phyloP scores from a whole-genome alignment of 2,888 invertebrate genomes.

The Dinocampus coccinellae region DNA sequence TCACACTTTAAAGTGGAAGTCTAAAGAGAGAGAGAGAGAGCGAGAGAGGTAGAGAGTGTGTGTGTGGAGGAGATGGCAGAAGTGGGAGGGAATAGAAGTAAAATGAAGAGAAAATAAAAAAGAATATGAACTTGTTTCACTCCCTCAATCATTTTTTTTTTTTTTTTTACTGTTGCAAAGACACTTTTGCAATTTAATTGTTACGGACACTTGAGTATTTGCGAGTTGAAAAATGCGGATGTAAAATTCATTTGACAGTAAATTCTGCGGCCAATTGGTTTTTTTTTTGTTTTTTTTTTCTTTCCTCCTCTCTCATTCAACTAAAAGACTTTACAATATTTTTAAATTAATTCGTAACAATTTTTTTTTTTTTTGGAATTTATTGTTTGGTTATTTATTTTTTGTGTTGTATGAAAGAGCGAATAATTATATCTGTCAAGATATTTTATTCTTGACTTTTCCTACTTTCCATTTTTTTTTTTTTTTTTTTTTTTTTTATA shows the following conservation, averaged over 20 bases:
- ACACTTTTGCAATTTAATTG: conserved; percentile 34
- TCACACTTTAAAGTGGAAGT: conserved; percentile 20
- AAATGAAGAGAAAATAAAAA: neutral
- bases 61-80: too few species aligned
- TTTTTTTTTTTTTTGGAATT: neutral
- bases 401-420: neutral
- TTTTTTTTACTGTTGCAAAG: conserved; percentile 15
- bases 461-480: neutral
- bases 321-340: too few species aligned
- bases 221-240: conserved; percentile 32
- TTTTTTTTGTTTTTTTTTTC: neutral
- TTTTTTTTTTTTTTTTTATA: neutral
- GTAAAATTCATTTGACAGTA: conserved; percentile 19
- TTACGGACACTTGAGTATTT: conserved; percentile 27
- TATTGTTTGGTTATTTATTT: neutral
- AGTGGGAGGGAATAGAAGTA: neutral
- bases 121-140: conserved; percentile 1
- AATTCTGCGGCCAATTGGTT: conserved; percentile 23
- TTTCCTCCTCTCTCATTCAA: neutral
- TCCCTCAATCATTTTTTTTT: conserved; percentile 4
- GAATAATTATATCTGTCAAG: neutral
- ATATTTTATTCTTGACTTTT: neutral
- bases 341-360: too few species aligned
- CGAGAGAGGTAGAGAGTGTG: too few species aligned
- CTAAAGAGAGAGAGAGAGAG: neutral